Evolutionary conservation across 2,797 vertebrate species (phyloP).

Genomic region (Pseudomugil gertrudae): DNA sequence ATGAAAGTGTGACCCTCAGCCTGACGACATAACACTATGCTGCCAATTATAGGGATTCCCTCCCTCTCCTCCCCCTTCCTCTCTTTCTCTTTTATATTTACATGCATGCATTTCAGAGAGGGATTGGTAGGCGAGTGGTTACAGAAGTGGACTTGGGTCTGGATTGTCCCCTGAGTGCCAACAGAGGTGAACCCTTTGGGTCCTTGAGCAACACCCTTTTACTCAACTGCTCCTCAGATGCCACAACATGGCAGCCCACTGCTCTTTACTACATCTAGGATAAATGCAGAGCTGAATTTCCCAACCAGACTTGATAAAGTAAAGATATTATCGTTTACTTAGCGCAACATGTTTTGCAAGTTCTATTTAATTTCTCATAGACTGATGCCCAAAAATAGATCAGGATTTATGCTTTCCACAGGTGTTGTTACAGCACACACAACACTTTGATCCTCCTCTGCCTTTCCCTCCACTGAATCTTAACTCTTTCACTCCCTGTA

Average conservation of each 20-base stretch:
- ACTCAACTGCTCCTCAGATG: too few species aligned
- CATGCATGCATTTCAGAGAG: too few species aligned
- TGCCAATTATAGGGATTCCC: conserved; percentile 52
- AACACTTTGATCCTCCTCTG: too few species aligned
- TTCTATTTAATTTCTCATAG: conserved; percentile 28
- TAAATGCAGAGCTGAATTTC: too few species aligned
- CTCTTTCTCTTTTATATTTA: not conserved
- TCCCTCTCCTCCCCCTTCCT: not conserved
- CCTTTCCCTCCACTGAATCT: not conserved
- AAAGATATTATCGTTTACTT: not conserved
- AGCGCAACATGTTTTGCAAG: conserved; percentile 21
- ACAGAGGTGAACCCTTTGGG: too few species aligned
- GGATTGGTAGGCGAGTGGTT: too few species aligned
- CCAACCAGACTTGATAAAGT: too few species aligned
- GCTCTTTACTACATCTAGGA: too few species aligned
- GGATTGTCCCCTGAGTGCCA: too few species aligned
- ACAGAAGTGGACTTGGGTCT: too few species aligned
- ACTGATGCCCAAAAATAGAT: conserved; percentile 17
- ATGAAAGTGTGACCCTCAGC: conserved; percentile 49
- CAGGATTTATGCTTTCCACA: conserved; percentile 33
- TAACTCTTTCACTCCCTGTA: conserved; percentile 5
- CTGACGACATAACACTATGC: conserved; percentile 58
- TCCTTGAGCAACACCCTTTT: too few species aligned
- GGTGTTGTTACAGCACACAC: not conserved
- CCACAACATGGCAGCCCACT: too few species aligned